Conservation (phyloP, 2,113 vertebrate species). For the Xiphophorus hellerii region DNA sequence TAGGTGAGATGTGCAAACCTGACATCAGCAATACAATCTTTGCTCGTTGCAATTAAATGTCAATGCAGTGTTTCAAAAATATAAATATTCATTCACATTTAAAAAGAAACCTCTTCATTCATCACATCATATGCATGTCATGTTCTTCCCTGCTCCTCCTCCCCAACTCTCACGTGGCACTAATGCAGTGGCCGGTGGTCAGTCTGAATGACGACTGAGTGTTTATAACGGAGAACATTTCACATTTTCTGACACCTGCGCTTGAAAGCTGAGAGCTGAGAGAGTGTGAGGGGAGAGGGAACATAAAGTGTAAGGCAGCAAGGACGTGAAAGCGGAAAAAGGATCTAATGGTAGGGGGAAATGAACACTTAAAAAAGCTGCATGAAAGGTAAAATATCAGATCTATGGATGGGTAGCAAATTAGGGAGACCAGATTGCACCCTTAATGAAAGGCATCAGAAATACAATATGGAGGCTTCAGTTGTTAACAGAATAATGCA, state of each 20-base stretch:
- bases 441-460: too few relatives aligned
- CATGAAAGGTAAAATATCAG: not conserved
- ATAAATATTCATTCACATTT: not conserved
- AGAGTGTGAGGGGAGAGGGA: conserved; percentile 5
- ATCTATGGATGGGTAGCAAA: not conserved
- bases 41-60: not conserved
- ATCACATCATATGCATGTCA: conserved; percentile 51
- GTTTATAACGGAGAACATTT: not conserved
- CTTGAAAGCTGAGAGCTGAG: conserved; percentile 9
- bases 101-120: conserved; percentile 1
- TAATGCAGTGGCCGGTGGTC: conserved; percentile 30
- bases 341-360: not conserved
- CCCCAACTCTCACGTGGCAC: conserved; percentile 57
- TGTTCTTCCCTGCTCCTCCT: not conserved
- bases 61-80: not conserved
- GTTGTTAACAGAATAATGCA: not conserved
- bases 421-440: not conserved
- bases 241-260: conserved; percentile 41
- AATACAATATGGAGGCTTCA: not conserved
- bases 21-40: not conserved
- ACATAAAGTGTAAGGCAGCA: conserved; percentile 19
- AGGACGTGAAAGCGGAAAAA: conserved; percentile 5
- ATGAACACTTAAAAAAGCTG: not conserved
- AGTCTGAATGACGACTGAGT: conserved; percentile 8
- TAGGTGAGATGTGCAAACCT: conserved; percentile 2